These are phyloP conservation scores for Nesidiocoris tenuis DNA, from an alignment of 2,888 invertebrate species.

Conservation along the genomic window DNA sequence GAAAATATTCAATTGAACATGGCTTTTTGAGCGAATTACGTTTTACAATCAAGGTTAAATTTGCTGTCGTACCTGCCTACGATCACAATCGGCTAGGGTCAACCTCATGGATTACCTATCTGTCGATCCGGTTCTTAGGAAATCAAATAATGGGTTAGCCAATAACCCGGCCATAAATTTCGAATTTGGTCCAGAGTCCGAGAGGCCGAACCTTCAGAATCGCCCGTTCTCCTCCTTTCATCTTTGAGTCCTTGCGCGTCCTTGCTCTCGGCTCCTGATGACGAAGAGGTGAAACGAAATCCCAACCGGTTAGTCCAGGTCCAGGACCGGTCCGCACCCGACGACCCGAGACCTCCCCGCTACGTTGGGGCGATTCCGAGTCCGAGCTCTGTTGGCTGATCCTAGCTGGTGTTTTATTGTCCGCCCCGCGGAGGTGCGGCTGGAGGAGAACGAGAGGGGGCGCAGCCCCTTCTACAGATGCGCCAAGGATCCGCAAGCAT, in stretches of 20 bases:
- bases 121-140: too few relatives aligned
- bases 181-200: neutral
- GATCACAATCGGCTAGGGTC: too few relatives aligned
- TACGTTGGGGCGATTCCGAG: too few relatives aligned
- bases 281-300: conserved; percentile 25
- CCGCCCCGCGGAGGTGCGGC: neutral
- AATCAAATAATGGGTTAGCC: too few relatives aligned
- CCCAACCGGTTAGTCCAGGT: conserved; percentile 23
- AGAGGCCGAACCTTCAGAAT: neutral
- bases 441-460: neutral
- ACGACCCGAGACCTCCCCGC: neutral
- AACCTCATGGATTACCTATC: too few relatives aligned
- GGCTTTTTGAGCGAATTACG: too few relatives aligned
- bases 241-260: conserved; percentile 17
- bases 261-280: conserved; percentile 16
- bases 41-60: too few relatives aligned
- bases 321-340: conserved; percentile 12
- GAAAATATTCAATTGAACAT: too few relatives aligned
- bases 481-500: too few relatives aligned
- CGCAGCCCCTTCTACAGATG: too few relatives aligned
- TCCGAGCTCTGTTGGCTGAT: neutral
- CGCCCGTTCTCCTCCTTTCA: neutral
- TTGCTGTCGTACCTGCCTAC: too few relatives aligned
- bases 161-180: too few relatives aligned
- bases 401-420: neutral